Evolutionary conservation across 2,797 vertebrate species (phyloP), one percentile per base, ranked within the genome.

Genomic region (Anguilla anguilla): DNA sequence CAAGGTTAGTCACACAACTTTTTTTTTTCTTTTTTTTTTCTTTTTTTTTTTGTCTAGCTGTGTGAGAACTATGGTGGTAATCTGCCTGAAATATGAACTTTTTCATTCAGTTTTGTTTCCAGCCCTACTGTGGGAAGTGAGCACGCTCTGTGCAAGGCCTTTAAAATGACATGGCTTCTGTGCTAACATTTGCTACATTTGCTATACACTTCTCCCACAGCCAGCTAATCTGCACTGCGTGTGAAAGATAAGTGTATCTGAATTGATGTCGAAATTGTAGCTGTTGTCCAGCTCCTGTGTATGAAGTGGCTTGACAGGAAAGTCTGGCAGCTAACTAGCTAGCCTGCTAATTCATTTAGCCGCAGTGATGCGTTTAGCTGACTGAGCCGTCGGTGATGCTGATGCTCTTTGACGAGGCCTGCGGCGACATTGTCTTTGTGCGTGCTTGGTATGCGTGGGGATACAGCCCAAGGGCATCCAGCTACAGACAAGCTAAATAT

Each of bases 281-380:
- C 31, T 77, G 31, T 39, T 77, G 6, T 77, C 74, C 17, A 77
- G 35, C 35, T 77, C 15, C 74, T 77, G 74, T 77, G 19, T 43
- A 43, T 43, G 35, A 77, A 77, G 74, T 22, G 74, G 46, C 35
- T 39, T 39, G 74, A 39, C 15, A 43, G 35, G 5, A 35, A 77
- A 77, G 67, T n/a, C 51, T 53, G 51, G 7, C 51, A 67, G 57
- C 64, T 67, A 67, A 39, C 69, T 17, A 74, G 69, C 69, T 74
- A 15, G 69, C 31, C 28, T 28, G 31, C 69, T 35, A 15, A 74
- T 35, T 35, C 31, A 13, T 39, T 74, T 31, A 74, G 69, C 31
- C n/a, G 39, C 69, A 74, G 69, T 74, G 69, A 31, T 74, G 25
- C 28, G 31, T 74, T 74, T 74, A 74, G 69, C 69, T 74, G 69